Percentiles rank a stretch among this genome's conserved stretches.
These are phyloP conservation scores for Malacoraja senta DNA, from an alignment of 2,797 vertebrate species.

Conservation along the genomic window DNA sequence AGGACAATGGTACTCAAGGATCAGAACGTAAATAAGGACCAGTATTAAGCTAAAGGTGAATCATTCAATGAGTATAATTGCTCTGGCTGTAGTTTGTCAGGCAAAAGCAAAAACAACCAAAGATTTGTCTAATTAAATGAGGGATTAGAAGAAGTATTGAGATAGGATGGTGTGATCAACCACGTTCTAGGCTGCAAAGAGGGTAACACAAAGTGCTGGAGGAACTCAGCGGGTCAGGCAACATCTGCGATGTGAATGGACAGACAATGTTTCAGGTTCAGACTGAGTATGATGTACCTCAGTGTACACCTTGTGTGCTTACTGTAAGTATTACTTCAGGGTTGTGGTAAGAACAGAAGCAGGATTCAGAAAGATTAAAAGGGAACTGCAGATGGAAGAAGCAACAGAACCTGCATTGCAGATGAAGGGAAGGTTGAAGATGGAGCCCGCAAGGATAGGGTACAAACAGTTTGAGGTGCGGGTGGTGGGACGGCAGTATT, in stretches of 20 bases:
- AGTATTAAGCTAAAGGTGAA: neutral
- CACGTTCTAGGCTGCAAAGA: neutral
- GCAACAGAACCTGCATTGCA: neutral
- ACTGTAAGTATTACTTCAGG: neutral
- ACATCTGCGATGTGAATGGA: too few species aligned
- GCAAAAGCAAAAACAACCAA: neutral
- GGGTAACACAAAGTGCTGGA: too few species aligned
- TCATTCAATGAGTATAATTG: neutral
- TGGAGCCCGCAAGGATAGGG: neutral
- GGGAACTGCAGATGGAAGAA: neutral
- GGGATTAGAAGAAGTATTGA: neutral
- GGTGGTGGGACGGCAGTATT: neutral
- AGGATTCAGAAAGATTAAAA: neutral
- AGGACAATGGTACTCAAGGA: neutral
- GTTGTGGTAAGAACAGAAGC: too few species aligned
- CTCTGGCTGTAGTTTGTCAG: neutral
- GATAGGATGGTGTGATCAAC: neutral
- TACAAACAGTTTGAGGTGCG: neutral
- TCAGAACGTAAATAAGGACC: neutral
- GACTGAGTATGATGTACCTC: neutral
- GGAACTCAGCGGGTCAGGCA: too few species aligned
- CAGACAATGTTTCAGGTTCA: too few species aligned
- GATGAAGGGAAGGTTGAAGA: neutral
- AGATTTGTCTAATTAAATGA: neutral
- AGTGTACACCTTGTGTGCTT: too few species aligned